These are phyloP conservation scores for Oligia strigilis DNA, from an alignment of 2,888 invertebrate species.

Conservation along the genomic window DNA sequence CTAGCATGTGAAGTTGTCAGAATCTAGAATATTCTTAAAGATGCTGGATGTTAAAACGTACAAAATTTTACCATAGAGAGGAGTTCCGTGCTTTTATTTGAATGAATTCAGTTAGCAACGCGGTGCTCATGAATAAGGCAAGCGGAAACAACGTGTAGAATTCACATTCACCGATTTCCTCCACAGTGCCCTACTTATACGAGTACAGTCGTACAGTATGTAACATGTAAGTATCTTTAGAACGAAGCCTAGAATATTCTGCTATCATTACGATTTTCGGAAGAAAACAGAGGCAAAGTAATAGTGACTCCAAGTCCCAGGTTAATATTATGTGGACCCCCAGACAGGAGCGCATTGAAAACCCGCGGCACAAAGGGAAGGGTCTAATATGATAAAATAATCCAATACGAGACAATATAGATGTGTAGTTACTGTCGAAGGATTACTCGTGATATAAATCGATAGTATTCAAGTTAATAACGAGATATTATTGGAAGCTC, in stretches of 20 bases:
- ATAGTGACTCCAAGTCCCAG: neutral
- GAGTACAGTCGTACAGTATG: neutral
- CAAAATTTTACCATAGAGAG: conserved; percentile 6
- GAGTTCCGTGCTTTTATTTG: conserved; percentile 29
- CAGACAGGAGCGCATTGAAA: conserved; percentile 14
- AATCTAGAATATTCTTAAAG: conserved; percentile 16
- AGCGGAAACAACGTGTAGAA: conserved; percentile 46
- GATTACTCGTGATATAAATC: conserved; percentile 54
- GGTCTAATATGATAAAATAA: conserved; percentile 55
- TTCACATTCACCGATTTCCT: conserved; percentile 45
- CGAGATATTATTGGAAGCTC: conserved; percentile 48
- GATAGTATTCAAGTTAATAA: conserved; percentile 45
- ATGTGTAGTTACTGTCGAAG: conserved; percentile 38
- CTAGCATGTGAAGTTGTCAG: neutral
- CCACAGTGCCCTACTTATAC: conserved; percentile 13
- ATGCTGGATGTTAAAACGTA: conserved; percentile 11
- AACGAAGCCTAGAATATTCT: conserved; percentile 6
- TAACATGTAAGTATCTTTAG: neutral
- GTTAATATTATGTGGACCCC: conserved; percentile 14
- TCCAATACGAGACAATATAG: conserved; percentile 30
- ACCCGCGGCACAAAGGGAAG: conserved; percentile 42
- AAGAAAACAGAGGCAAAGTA: conserved; percentile 22
- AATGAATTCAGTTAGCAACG: conserved; percentile 40
- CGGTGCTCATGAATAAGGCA: conserved; percentile 54
- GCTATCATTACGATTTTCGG: neutral